phyloP scores from a whole-genome alignment of 2,113 vertebrate genomes.

The Callospermophilus lateralis region DNA sequence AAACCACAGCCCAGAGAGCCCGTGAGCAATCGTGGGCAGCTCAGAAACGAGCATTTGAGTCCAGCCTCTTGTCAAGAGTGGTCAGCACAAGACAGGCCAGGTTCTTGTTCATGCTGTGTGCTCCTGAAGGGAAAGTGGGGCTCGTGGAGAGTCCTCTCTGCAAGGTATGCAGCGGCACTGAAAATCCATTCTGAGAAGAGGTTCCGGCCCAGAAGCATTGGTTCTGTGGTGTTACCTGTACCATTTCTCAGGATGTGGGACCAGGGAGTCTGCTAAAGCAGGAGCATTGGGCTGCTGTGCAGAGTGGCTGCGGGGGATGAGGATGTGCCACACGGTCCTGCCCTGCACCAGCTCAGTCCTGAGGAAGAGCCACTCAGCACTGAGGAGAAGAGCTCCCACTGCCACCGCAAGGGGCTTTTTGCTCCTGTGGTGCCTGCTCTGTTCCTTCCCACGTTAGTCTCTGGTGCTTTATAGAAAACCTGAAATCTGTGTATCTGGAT shows the following conservation, averaged over 20 bases:
- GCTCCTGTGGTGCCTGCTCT: not conserved
- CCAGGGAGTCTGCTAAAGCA: not conserved
- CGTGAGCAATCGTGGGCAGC: not conserved
- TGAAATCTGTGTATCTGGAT: not conserved
- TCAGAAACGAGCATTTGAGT: not conserved
- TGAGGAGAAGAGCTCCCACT: not conserved
- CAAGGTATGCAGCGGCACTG: not conserved
- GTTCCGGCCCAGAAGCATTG: constrained; percentile 12
- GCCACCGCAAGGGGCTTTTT: not conserved
- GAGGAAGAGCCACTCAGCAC: not conserved
- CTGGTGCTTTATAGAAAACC: constrained; percentile 18
- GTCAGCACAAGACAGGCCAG: not conserved
- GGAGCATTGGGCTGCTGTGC: not conserved
- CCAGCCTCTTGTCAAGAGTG: not conserved
- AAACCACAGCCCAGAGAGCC: not conserved
- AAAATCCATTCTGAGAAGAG: not conserved
- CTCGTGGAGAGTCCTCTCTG: not conserved
- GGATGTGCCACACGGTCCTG: not conserved
- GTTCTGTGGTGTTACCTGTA: not conserved
- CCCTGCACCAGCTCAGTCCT: not conserved
- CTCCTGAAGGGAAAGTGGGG: not conserved
- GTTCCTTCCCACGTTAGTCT: not conserved
- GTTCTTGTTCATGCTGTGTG: not conserved
- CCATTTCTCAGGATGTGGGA: not conserved
- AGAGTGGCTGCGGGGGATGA: not conserved